Conservation (phyloP, 2,888 invertebrate species). For the Homarus gammarus region DNA sequence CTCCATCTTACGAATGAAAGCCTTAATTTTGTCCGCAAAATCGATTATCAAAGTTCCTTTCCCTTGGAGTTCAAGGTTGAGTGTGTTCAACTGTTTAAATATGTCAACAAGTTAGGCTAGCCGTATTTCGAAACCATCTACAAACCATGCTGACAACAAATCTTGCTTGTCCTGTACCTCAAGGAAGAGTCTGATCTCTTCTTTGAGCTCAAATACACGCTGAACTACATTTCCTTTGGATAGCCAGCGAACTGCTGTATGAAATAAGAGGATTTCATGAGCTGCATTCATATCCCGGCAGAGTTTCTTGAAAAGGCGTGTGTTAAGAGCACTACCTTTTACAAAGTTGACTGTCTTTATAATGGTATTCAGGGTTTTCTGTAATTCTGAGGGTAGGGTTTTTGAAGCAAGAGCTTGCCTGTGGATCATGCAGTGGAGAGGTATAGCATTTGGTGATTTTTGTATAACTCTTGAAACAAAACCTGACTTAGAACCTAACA, state of each 20-base stretch:
- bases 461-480: too few species aligned
- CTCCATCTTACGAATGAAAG: slow-evolving; percentile 53
- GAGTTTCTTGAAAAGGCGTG: slow-evolving; percentile 61
- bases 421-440: too few species aligned
- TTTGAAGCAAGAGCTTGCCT: too few species aligned
- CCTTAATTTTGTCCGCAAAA: slow-evolving; percentile 55
- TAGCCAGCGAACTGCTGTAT: slow-evolving; percentile 61
- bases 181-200: slow-evolving; percentile 57
- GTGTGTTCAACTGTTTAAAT: slow-evolving; percentile 48
- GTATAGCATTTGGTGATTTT: too few species aligned
- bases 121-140: slow-evolving; percentile 28
- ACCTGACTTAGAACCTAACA: too few species aligned
- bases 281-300: slow-evolving; percentile 51
- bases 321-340: slow-evolving; percentile 56
- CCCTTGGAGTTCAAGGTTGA: slow-evolving; percentile 58
- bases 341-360: slow-evolving; percentile 51
- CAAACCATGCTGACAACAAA: slow-evolving; percentile 57
- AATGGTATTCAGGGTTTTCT: too few species aligned
- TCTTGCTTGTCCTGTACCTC: slow-evolving; percentile 40
- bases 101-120: slow-evolving; percentile 69
- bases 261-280: slow-evolving; percentile 67
- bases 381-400: too few species aligned
- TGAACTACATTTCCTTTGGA: slow-evolving; percentile 65
- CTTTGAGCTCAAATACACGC: slow-evolving; percentile 62
- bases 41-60: slow-evolving; percentile 50